These are phyloP conservation scores for Chrysocyon brachyurus DNA, from an alignment of 2,797 vertebrate genomes.

Conservation along the genomic window DNA sequence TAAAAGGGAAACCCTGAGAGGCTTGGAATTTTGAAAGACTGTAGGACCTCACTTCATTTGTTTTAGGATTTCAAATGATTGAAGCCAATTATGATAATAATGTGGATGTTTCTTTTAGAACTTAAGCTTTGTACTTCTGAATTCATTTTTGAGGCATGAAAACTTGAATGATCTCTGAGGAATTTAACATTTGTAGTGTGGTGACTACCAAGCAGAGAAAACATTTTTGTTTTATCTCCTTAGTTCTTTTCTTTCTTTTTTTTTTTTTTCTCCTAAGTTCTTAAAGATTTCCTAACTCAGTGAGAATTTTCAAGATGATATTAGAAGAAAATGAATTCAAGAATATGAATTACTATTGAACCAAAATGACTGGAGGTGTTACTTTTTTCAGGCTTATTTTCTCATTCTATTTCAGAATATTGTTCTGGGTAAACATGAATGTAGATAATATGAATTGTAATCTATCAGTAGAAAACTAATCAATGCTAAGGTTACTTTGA, in stretches of 20 bases:
- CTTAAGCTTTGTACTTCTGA: not conserved
- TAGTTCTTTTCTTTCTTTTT: not conserved
- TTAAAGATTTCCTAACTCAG: slow-evolving; percentile 50
- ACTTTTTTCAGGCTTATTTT: slow-evolving; percentile 29
- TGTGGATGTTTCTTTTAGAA: slow-evolving; percentile 18
- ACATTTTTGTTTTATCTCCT: not conserved
- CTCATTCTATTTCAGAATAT: not conserved
- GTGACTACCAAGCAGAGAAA: not conserved
- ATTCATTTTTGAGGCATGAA: slow-evolving; percentile 39
- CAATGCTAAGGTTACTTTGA: not conserved
- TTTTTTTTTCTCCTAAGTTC: not conserved
- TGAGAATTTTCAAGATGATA: not conserved
- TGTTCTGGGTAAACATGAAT: slow-evolving; percentile 13
- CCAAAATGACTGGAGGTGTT: not conserved
- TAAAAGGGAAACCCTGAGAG: not conserved
- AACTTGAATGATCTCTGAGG: not conserved
- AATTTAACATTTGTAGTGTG: not conserved
- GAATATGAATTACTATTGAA: slow-evolving; percentile 25
- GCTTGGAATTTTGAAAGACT: slow-evolving; percentile 26
- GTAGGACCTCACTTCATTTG: not conserved
- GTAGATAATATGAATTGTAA: slow-evolving; percentile 5
- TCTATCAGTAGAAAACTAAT: slow-evolving; percentile 27
- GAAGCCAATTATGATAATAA: not conserved
- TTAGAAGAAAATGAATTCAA: not conserved
- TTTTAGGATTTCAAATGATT: slow-evolving; percentile 19